phyloP scores from a whole-genome alignment of 2,113 vertebrate genomes.

The Enhydra lutris region DNA sequence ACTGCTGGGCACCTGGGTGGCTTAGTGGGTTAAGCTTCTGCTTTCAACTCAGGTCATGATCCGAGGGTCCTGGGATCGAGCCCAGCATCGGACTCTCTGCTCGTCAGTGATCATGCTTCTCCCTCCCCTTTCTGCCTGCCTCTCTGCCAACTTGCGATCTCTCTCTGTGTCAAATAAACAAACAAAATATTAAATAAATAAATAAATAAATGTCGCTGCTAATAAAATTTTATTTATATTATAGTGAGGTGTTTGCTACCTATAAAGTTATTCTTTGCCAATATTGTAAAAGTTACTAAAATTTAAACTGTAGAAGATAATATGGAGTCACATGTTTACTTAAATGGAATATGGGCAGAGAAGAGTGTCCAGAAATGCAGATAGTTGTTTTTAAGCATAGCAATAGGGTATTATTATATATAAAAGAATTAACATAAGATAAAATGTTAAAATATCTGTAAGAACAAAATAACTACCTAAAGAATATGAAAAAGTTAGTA shows the following conservation, averaged over 20 bases:
- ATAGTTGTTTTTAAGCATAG: neutral
- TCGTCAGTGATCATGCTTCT: too few species aligned
- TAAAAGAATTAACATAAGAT: neutral
- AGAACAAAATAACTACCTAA: neutral
- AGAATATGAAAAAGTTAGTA: neutral
- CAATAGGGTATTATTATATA: neutral
- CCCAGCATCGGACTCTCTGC: too few species aligned
- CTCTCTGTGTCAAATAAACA: too few species aligned
- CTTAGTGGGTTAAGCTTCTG: too few species aligned
- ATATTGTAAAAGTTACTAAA: conserved; percentile 21
- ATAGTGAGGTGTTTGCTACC: neutral
- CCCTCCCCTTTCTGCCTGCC: too few species aligned
- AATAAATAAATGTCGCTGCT: neutral
- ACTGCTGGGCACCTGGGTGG: too few species aligned
- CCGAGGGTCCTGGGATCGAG: too few species aligned
- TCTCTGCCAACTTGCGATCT: too few species aligned
- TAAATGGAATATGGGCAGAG: neutral
- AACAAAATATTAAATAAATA: too few species aligned
- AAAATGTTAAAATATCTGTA: neutral
- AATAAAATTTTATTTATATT: neutral
- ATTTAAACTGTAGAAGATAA: neutral
- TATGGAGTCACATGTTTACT: neutral
- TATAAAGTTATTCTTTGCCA: conserved; percentile 5
- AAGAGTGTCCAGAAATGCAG: neutral
- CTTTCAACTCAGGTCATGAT: too few species aligned